Conservation (phyloP, 2,888 invertebrate species). For the Junonia oenone region DNA sequence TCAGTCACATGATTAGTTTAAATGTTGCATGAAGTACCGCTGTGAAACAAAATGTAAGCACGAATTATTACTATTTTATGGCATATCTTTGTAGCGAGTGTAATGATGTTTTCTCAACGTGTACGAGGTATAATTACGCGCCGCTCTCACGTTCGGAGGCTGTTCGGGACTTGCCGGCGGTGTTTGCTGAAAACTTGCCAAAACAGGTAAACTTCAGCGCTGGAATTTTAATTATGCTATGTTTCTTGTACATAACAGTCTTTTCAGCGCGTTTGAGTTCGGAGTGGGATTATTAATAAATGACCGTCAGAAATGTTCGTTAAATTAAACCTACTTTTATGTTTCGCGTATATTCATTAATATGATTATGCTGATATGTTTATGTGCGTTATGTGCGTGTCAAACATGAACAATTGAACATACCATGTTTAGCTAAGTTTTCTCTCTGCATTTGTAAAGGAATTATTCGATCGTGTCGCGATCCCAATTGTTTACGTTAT, state of each 20-base stretch:
- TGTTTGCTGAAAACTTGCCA: not conserved
- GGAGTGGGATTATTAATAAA: not conserved
- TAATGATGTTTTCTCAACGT: not conserved
- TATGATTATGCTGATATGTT: no score
- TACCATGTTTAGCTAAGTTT: no score
- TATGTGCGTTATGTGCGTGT: no score
- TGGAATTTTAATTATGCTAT: not conserved
- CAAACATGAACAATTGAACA: no score
- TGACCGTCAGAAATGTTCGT: not conserved
- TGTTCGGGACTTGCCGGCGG: not conserved
- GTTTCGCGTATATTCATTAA: no score
- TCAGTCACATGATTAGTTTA: not conserved
- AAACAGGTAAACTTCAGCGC: not conserved
- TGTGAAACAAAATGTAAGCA: not conserved
- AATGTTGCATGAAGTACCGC: no score
- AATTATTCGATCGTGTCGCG: no score
- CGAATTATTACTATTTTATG: not conserved
- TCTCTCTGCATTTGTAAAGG: no score
- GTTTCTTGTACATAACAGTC: not conserved
- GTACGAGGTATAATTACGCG: not conserved
- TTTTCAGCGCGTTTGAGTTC: not conserved
- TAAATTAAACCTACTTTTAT: no score
- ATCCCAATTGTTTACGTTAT: no score
- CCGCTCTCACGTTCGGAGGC: not conserved
- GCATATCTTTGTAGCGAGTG: not conserved